Evolutionary conservation across 2,113 vertebrate species (phyloP).

Genomic region (Laticauda laticaudata): DNA sequence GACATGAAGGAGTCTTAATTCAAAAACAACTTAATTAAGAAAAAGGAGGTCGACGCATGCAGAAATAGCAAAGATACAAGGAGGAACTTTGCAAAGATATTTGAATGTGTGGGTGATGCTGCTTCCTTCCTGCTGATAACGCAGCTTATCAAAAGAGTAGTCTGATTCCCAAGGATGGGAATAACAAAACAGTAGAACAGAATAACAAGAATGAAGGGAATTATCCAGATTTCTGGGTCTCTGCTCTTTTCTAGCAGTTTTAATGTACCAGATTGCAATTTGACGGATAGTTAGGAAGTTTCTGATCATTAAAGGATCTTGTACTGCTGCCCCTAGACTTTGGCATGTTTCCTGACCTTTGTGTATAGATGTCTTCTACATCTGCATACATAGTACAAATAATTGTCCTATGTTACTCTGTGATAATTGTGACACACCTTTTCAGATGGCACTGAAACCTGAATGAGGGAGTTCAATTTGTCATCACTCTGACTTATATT

Average conservation of each 20-base stretch:
- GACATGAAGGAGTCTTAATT: not conserved
- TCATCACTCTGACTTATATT: not conserved
- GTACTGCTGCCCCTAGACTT: not conserved
- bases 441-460: not conserved
- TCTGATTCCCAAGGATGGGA: not conserved
- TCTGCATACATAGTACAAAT: not conserved
- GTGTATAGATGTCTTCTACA: not conserved
- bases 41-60: not conserved
- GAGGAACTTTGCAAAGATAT: not conserved
- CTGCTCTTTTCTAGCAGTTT: not conserved
- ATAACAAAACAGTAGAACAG: not conserved
- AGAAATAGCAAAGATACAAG: not conserved
- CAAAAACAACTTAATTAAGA: not conserved
- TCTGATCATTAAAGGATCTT: not conserved
- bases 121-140: not conserved
- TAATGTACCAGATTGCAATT: not conserved
- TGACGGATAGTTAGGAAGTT: not conserved
- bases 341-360: not conserved
- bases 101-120: not conserved
- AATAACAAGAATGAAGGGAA: not conserved
- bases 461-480: not conserved
- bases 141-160: not conserved
- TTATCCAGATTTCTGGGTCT: not conserved
- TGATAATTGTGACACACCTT: not conserved
- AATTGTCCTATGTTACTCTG: not conserved